phyloP scores from a whole-genome alignment of 2,113 vertebrate species.

The Rhegmatorhina hoffmannsi region DNA sequence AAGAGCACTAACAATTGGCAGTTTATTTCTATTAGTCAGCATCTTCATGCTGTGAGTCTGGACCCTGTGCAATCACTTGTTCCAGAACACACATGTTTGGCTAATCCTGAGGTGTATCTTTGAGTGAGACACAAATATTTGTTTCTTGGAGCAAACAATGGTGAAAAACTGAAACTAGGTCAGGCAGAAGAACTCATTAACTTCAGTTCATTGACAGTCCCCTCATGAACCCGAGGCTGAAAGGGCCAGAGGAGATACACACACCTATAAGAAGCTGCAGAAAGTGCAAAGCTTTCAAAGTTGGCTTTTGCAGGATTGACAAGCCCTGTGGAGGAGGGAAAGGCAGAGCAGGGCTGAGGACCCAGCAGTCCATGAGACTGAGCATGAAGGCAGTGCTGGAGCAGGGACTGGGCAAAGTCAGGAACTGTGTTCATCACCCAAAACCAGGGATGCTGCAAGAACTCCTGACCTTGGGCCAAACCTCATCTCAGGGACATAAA shows the following conservation, averaged over 20 bases:
- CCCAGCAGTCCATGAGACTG: not conserved
- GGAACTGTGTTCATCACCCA: not conserved
- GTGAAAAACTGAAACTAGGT: not conserved
- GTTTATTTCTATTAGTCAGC: not conserved
- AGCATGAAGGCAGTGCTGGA: not conserved
- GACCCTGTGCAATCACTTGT: not conserved
- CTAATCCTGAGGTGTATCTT: not conserved
- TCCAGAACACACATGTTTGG: slow-evolving; percentile 14
- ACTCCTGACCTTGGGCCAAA: not conserved
- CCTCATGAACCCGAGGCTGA: not conserved
- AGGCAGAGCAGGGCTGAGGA: not conserved
- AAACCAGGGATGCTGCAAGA: not conserved
- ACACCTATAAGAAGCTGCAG: not conserved
- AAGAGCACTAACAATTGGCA: not conserved
- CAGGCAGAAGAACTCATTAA: not conserved
- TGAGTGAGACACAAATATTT: not conserved
- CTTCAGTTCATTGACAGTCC: not conserved
- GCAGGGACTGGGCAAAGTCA: not conserved
- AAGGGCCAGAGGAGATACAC: not conserved
- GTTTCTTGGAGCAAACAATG: not conserved
- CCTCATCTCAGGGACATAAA: not conserved
- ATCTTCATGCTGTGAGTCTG: not conserved
- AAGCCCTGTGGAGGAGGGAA: accelerated
- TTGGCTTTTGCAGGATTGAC: not conserved
- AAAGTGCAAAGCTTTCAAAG: not conserved